phyloP scores from a whole-genome alignment of 2,888 invertebrate genomes.

The Melieria crassipennis region DNA sequence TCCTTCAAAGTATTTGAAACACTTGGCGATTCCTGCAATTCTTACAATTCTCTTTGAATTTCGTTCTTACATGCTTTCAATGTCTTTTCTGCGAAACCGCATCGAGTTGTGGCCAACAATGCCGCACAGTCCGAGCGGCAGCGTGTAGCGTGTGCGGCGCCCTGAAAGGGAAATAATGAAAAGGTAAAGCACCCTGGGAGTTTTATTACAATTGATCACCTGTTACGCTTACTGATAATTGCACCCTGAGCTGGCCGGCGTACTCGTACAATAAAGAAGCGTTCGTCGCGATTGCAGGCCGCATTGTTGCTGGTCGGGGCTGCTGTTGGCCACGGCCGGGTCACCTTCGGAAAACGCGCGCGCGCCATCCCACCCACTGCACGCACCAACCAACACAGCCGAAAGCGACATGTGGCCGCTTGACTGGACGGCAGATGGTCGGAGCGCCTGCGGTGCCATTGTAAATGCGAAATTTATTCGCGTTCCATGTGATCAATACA shows the following conservation, averaged over 20 bases:
- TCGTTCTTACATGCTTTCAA: too few species aligned
- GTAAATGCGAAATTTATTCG: too few species aligned
- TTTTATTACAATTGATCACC: conserved; percentile 52
- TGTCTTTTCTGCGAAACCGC: too few species aligned
- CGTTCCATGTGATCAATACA: too few species aligned
- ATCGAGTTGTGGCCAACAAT: neutral
- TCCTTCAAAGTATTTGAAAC: too few species aligned
- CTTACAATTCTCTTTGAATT: too few species aligned
- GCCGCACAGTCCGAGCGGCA: neutral
- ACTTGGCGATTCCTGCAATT: too few species aligned
- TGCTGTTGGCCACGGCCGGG: neutral
- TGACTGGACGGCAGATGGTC: too few species aligned
- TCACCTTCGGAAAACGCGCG: neutral
- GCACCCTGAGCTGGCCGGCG: conserved; percentile 44
- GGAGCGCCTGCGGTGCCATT: too few species aligned
- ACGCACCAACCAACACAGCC: too few species aligned
- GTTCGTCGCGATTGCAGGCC: conserved; percentile 16
- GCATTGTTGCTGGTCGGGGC: neutral
- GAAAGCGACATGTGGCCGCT: too few species aligned
- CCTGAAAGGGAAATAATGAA: conserved; percentile 42
- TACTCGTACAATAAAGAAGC: conserved; percentile 39
- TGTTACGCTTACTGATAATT: conserved; percentile 50
- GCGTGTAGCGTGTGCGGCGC: conserved; percentile 41
- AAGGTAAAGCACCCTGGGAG: conserved; percentile 47
- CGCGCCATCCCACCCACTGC: too few species aligned